Conservation (phyloP, 2,888 invertebrate genomes). For the Hemicrepidius hirtus region DNA sequence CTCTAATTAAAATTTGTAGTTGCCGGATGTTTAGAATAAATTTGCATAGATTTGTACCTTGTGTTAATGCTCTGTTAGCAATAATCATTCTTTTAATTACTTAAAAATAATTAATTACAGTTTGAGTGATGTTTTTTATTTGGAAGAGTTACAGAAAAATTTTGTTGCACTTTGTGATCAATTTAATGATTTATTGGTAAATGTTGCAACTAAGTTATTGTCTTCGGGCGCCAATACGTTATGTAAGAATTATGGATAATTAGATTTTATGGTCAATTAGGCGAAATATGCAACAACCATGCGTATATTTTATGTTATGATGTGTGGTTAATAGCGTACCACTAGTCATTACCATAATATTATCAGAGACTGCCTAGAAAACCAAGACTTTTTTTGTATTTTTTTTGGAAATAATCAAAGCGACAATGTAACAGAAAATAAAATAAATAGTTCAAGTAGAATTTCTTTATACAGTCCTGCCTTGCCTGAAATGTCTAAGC, state of each 20-base stretch:
- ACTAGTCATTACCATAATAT: too few species aligned
- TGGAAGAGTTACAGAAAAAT: not conserved
- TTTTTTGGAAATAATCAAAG: too few species aligned
- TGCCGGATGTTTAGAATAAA: slow-evolving; percentile 31
- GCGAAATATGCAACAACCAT: slow-evolving; percentile 9
- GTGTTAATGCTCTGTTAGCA: slow-evolving; percentile 27
- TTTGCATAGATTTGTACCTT: slow-evolving; percentile 19
- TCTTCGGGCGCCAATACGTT: slow-evolving; percentile 2
- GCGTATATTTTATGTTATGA: not conserved
- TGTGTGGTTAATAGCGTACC: not conserved
- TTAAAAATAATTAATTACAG: slow-evolving; percentile 10
- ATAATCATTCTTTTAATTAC: slow-evolving; percentile 8
- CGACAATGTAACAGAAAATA: too few species aligned
- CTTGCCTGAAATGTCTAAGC: too few species aligned
- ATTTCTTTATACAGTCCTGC: too few species aligned
- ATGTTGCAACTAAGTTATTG: not conserved
- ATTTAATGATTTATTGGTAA: not conserved
- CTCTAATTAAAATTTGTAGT: slow-evolving; percentile 32
- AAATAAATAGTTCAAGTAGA: too few species aligned
- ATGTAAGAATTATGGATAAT: not conserved
- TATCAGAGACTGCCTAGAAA: too few species aligned
- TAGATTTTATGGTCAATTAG: slow-evolving; percentile 17
- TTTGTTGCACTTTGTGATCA: not conserved
- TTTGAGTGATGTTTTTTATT: not conserved
- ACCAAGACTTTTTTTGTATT: too few species aligned